phyloP scores from a whole-genome alignment of 2,113 vertebrate species.

The Tor tambroides region DNA sequence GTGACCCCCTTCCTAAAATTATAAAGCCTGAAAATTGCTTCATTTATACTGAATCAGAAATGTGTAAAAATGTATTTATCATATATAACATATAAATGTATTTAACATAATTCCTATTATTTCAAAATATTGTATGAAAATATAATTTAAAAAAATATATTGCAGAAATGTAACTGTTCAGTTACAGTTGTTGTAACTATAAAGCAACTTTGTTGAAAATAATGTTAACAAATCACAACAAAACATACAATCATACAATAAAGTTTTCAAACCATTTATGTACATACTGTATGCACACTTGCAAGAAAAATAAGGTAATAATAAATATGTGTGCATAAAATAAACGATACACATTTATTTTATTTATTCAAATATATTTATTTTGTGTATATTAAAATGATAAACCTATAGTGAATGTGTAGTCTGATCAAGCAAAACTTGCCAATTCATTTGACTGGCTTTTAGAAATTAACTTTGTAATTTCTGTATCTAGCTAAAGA shows the following conservation, averaged over 20 bases:
- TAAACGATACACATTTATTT: background rate
- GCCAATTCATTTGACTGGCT: background rate
- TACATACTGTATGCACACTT: background rate
- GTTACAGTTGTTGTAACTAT: too few species aligned
- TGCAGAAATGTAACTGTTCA: too few species aligned
- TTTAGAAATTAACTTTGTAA: background rate
- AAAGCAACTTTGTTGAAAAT: background rate
- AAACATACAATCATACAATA: background rate
- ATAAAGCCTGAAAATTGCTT: background rate
- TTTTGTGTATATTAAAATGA: background rate
- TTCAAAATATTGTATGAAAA: background rate
- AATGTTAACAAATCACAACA: background rate
- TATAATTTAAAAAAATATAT: too few species aligned
- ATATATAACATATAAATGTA: background rate
- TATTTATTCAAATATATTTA: background rate
- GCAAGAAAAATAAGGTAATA: background rate
- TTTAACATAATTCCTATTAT: background rate
- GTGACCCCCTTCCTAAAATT: background rate
- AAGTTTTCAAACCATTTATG: background rate
- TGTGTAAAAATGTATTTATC: background rate
- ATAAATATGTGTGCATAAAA: background rate
- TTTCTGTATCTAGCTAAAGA: constrained; percentile 69
- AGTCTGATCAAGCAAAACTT: background rate
- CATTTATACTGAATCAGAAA: background rate
- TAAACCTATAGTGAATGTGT: background rate